A percentile compares a stretch with the other conserved stretches of the same genome.
Conservation (phyloP, 2,797 vertebrate species). For the Phalanger gymnotis region DNA sequence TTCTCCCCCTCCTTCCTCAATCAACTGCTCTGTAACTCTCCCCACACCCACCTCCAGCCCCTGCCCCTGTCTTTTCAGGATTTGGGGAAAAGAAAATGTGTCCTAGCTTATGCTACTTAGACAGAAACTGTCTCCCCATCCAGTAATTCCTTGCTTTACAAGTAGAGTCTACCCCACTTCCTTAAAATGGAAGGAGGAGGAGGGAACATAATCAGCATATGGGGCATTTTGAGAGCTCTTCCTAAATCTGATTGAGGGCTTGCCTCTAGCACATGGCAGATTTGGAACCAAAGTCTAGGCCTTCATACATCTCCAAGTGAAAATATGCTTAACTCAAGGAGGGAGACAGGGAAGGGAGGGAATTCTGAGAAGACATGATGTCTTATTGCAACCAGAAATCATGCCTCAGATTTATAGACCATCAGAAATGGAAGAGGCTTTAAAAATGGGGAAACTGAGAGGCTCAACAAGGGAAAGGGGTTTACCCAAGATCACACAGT, state of each 20-base stretch:
- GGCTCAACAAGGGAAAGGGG: not conserved
- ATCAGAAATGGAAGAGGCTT: not conserved
- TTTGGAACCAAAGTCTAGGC: not conserved
- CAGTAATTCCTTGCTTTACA: not conserved
- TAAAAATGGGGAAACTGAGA: not conserved
- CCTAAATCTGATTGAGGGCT: not conserved
- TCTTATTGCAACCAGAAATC: not conserved
- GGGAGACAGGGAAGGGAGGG: not conserved
- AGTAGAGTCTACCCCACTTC: not conserved
- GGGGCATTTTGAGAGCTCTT: not conserved
- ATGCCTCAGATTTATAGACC: not conserved
- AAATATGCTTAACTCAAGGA: not conserved
- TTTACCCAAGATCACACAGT: not conserved
- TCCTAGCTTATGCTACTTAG: not conserved
- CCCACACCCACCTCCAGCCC: not conserved
- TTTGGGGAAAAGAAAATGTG: not conserved
- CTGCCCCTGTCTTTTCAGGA: not conserved
- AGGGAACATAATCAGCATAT: not conserved
- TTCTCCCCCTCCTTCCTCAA: not conserved
- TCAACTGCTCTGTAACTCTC: not conserved
- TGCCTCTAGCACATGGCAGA: not conserved
- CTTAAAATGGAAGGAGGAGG: not conserved
- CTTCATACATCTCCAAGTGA: not conserved
- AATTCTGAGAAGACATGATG: not conserved
- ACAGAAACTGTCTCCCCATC: not conserved